Evolutionary conservation across 2,797 vertebrate genomes (phyloP).

Genomic region (Calcarius lapponicus): DNA sequence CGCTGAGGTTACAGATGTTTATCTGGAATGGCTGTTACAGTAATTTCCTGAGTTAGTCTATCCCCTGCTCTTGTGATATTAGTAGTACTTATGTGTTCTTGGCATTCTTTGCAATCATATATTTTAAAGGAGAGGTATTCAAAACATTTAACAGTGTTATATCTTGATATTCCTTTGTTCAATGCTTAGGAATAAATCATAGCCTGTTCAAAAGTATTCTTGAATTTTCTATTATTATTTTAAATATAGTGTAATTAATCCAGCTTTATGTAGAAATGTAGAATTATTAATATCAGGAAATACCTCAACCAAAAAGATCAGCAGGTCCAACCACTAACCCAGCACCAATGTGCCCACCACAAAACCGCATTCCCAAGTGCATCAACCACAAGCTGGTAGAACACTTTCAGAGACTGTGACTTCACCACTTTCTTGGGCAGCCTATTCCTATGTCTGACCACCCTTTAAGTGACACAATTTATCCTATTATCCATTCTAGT

Average conservation of each 20-base stretch:
- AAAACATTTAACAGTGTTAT: background rate
- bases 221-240: background rate
- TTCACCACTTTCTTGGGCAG: background rate
- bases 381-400: background rate
- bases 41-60: background rate
- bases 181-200: background rate
- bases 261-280: background rate
- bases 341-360: fast-evolving
- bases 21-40: background rate
- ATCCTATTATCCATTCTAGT: background rate
- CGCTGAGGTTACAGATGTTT: background rate
- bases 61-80: background rate
- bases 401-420: background rate
- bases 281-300: background rate
- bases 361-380: background rate
- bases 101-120: background rate
- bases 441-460: background rate
- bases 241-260: background rate
- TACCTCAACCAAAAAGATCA: background rate
- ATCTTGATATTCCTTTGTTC: background rate
- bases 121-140: background rate
- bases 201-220: background rate
- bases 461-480: background rate
- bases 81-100: background rate
- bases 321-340: background rate